Evolutionary conservation across 2,113 vertebrate genomes (phyloP).

Genomic region (Tylochromis polylepis): DNA sequence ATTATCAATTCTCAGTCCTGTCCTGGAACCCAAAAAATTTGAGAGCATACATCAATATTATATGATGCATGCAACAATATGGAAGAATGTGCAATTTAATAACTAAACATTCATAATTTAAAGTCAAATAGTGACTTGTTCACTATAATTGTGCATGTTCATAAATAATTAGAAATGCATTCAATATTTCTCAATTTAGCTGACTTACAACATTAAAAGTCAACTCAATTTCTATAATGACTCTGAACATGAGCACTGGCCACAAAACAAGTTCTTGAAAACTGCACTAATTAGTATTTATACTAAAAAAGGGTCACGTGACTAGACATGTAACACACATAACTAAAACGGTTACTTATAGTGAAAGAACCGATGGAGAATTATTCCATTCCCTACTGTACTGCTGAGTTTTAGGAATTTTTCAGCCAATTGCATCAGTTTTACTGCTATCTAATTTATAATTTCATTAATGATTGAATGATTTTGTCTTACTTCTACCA

Average conservation of each 20-base stretch:
- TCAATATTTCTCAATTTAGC: neutral
- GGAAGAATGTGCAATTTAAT: neutral
- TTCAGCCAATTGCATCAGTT: neutral
- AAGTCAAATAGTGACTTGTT: neutral
- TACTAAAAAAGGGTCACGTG: neutral
- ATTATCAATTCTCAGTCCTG: neutral
- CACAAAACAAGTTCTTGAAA: neutral
- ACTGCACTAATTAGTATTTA: neutral
- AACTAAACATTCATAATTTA: neutral
- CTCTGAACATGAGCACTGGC: neutral
- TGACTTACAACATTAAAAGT: neutral
- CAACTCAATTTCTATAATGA: neutral
- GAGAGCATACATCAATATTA: neutral
- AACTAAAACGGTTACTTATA: neutral
- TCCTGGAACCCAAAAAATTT: neutral
- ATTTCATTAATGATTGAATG: neutral
- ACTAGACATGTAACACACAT: neutral
- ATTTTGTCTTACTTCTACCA: neutral
- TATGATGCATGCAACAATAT: neutral
- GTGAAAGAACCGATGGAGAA: neutral
- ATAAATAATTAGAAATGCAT: neutral
- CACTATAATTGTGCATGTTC: neutral
- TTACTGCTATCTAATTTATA: neutral
- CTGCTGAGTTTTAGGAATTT: neutral
- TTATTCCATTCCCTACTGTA: neutral